Evolutionary conservation across 2,888 invertebrate species (phyloP), one percentile per base, ranked within the genome.

Genomic region (Eutolmus rufibarbis): DNA sequence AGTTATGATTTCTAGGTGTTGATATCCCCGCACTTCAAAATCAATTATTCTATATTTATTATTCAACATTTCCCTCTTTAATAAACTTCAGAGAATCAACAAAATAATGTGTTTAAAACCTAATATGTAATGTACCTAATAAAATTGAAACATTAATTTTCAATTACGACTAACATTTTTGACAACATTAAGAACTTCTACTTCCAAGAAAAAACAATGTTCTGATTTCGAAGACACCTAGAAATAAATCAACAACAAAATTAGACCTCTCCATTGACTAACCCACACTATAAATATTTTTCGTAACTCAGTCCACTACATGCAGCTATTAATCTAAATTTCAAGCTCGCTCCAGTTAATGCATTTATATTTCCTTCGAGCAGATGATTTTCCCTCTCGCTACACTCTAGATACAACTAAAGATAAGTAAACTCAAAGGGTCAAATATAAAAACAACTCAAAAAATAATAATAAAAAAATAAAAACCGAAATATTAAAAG

Each of bases 401-500:
- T 76, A 76, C 37, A 76, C 40, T 76, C 76, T 76, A 43, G 12
- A 19, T 46, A 31, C 46, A 46, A 82, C 66, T 34, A 23, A 74
- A 76, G 56, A n/a, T 84, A 77, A 76, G n/a, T 40, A 51, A 87
- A 86, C 84, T 56, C 77, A 87, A 89, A 78, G 85, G 66, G 8
- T n/a, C 19, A 87, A 89, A 87, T 86, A 74, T 85, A 88, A 84
- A 89, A 89, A 88, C 85, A 84, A 87, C 46, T 19, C 57, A 89
- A 87, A 88, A 88, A 82, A 9, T 28, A 31, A 31, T 57, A 8
- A 8, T 23, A 79, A 79, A 16, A 81, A 34, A 34, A 9, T 89
- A 88, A 87, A 78, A 86, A 51, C 51, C 66, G 66, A 66, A 66
- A 66, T 23, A 19, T 88, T 92, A 91, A 91, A 92, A 92, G 91